Evolutionary conservation across 1,140 invertebrate species (phyloP), one percentile per base, ranked within the genome.

Genomic region (Drosophila dunni): DNA sequence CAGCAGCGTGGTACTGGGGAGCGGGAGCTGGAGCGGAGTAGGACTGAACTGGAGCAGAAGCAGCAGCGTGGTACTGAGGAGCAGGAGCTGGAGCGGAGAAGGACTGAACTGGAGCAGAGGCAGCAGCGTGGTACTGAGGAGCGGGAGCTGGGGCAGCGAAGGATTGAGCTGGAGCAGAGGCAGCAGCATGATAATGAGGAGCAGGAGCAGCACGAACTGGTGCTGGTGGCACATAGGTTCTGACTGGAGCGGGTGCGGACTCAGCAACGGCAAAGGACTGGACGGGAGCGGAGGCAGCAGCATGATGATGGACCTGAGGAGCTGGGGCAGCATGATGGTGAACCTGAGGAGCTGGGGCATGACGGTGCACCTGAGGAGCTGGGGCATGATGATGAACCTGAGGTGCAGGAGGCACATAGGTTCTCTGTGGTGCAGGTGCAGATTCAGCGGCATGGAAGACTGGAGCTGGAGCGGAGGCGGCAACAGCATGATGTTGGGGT

Each of bases 291-390:
- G 79, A 67, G 13, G 75, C 75, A 7, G 80, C 71, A 24, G 64
- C 72, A 20, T 67, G 76, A 50, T 75, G 73, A 29, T 50, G 33
- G 5, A 29, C 10, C 24, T 78, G 76, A 40, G 72, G 69, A 7
- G 68, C 68, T 10, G 72, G 66, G 38, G 66, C 66, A 38, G 71
- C 51, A 56, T 57, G 42, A 46, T 61, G 63, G 6, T 79, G 77
- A 29, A 72, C 63, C 13, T 53, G 46, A 7, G 80, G 67, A 29
- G 81, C 75, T 24, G 68, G 65, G 24, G 46, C 72, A 42, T 65
- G 77, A 53, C 50, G 75, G 4, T 76, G 79, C 20, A 73, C 69
- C 24, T 67, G 53, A 5, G 81, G 81, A 38, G 80, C 81, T 0
- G 81, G 29, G 11, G 45, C 58, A 66, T 54, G 24, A 29, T 29